Conservation (phyloP, 2,113 vertebrate genomes). For the Brachionichthys hirsutus region DNA sequence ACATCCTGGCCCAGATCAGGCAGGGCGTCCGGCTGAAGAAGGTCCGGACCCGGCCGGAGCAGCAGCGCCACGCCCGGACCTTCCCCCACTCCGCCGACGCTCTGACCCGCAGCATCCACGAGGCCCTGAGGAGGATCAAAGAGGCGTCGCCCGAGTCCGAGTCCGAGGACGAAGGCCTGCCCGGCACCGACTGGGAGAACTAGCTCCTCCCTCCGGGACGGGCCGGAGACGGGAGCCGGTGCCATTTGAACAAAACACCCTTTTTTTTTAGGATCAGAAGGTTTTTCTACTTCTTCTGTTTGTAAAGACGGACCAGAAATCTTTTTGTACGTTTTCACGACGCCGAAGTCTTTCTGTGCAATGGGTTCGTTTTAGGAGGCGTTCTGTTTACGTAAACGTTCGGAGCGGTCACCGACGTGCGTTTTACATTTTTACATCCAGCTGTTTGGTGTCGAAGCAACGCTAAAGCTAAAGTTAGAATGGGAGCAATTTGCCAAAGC, state of each 20-base stretch:
- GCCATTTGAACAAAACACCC: slow-evolving; percentile 44
- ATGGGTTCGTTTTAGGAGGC: slow-evolving; percentile 51
- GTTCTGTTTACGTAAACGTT: background rate
- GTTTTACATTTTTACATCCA: background rate
- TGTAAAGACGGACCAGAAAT: slow-evolving; percentile 46
- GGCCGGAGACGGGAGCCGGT: slow-evolving; percentile 18
- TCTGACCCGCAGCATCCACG: slow-evolving; percentile 96
- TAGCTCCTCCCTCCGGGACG: too few species aligned
- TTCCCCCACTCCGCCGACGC: slow-evolving; percentile 86
- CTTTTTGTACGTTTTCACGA: slow-evolving; percentile 33
- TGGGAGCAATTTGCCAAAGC: too few species aligned
- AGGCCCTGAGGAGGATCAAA: slow-evolving; percentile 94
- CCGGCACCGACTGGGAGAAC: slow-evolving; percentile 95
- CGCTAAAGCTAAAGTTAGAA: too few species aligned
- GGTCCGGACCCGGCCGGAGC: slow-evolving; percentile 83
- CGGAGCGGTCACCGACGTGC: background rate
- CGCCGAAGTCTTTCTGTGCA: slow-evolving; percentile 55
- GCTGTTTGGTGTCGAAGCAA: background rate
- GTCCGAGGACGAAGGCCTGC: slow-evolving; percentile 92
- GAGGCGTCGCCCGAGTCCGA: slow-evolving; percentile 97
- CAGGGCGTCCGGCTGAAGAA: slow-evolving; percentile 95
- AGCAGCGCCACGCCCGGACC: slow-evolving; percentile 81
- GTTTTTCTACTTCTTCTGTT: slow-evolving; percentile 31
- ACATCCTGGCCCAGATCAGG: slow-evolving; percentile 97
- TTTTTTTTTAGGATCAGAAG: slow-evolving; percentile 1